These are phyloP conservation scores for Carettochelys insculpta DNA, from an alignment of 2,113 vertebrate genomes.

Conservation along the genomic window DNA sequence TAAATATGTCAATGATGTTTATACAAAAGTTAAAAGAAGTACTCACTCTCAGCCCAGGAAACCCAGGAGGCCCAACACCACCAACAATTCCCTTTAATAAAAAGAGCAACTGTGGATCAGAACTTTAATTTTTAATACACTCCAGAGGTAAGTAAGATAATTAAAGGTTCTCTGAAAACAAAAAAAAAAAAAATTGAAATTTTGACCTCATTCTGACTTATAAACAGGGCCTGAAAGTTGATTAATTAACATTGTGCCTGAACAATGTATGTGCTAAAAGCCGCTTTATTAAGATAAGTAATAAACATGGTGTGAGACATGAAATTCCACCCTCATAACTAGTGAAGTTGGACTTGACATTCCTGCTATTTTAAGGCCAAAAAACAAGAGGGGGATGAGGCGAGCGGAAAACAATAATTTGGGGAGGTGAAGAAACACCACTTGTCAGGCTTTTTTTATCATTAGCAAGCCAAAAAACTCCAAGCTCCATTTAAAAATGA, in stretches of 20 bases:
- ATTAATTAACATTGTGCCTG: background rate
- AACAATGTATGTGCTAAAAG: background rate
- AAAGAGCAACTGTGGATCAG: conserved; percentile 20
- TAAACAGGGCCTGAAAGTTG: background rate
- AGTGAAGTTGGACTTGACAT: background rate
- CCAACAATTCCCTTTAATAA: conserved; percentile 89
- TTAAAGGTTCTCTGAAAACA: background rate
- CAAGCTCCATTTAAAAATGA: background rate
- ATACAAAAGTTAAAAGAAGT: background rate
- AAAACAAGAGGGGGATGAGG: background rate
- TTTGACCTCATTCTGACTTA: background rate
- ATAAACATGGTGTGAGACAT: background rate
- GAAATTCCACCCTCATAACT: background rate
- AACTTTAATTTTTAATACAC: background rate
- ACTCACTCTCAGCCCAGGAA: conserved; percentile 95
- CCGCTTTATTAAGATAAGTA: background rate
- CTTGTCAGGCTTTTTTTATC: background rate
- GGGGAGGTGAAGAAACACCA: background rate
- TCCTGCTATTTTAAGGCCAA: background rate
- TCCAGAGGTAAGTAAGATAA: background rate
- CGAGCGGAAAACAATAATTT: background rate
- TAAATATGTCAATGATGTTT: background rate
- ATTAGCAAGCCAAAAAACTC: background rate
- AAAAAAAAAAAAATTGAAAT: background rate
- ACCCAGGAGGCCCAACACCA: conserved; percentile 87